Percentiles rank a stretch among this genome's conserved stretches.
phyloP scores from a whole-genome alignment of 2,797 vertebrate species.

The Protonibea diacanthus region DNA sequence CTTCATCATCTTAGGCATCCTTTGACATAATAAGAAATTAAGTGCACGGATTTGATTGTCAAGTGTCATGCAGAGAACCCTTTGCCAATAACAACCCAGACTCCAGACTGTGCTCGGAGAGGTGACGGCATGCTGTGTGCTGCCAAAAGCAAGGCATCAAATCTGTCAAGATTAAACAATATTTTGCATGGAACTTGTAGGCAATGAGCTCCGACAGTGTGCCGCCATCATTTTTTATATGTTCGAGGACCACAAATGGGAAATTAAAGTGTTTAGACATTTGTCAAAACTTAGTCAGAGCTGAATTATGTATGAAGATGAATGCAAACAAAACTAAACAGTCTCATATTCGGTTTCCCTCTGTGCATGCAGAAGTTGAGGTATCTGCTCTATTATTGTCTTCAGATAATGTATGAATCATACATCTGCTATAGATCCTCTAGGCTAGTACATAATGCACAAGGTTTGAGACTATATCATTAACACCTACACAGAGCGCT shows the following conservation, averaged over 20 bases:
- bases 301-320: constrained; percentile 26
- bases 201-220: constrained; percentile 1
- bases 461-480: constrained; percentile 21
- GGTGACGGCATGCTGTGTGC: constrained; percentile 55
- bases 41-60: constrained; percentile 28
- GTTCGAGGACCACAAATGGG: constrained; percentile 18
- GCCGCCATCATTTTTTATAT: neutral
- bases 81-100: constrained; percentile 43
- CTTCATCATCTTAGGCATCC: constrained; percentile 28
- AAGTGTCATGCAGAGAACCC: constrained; percentile 27
- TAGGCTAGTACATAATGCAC: constrained; percentile 15
- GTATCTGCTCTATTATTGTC: constrained; percentile 13
- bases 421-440: constrained; percentile 20
- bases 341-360: constrained; percentile 4
- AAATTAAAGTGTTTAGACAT: constrained; percentile 2
- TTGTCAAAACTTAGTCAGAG: constrained; percentile 20
- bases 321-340: constrained; percentile 16
- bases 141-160: constrained; percentile 54
- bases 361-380: neutral
- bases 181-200: constrained; percentile 25
- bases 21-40: constrained; percentile 30
- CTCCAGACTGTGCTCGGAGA: constrained; percentile 51
- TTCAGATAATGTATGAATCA: constrained; percentile 23
- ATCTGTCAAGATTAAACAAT: constrained; percentile 53
- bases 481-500: constrained; percentile 30